Conservation (phyloP, 2,797 vertebrate species). For the Gorsachius magnificus region DNA sequence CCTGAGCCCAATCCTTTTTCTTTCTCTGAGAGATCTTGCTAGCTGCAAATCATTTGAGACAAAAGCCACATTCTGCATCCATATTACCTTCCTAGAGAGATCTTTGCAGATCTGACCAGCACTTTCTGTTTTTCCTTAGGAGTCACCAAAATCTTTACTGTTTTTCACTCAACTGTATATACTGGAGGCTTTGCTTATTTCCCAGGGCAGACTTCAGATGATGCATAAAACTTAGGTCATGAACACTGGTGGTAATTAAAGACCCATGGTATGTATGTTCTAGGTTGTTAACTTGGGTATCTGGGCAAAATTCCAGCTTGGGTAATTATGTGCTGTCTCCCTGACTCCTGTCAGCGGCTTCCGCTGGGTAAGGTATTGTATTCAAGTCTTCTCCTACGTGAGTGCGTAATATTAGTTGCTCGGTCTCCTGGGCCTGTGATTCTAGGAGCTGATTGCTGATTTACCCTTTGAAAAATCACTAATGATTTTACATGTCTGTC, state of each 20-base stretch:
- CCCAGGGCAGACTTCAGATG: neutral
- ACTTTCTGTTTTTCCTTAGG: neutral
- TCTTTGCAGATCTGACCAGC: neutral
- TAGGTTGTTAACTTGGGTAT: neutral
- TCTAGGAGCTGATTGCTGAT: neutral
- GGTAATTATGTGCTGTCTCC: neutral
- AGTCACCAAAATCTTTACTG: neutral
- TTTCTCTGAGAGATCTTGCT: neutral
- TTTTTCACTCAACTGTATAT: neutral
- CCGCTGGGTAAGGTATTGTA: neutral
- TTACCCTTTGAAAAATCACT: neutral
- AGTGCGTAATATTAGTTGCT: neutral
- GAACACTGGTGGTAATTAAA: conserved; percentile 12
- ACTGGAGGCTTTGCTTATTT: neutral
- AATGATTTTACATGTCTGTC: neutral
- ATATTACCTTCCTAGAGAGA: neutral
- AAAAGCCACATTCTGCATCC: neutral
- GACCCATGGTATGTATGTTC: neutral
- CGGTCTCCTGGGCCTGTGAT: neutral
- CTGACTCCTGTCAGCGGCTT: neutral
- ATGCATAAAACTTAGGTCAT: neutral
- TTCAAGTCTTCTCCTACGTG: neutral
- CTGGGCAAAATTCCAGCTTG: conserved; percentile 33
- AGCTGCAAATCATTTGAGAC: neutral
- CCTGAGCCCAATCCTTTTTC: neutral